Base-by-base conservation (phyloP, 2,113 vertebrate species). In the Vulpes vulpes region DNA sequence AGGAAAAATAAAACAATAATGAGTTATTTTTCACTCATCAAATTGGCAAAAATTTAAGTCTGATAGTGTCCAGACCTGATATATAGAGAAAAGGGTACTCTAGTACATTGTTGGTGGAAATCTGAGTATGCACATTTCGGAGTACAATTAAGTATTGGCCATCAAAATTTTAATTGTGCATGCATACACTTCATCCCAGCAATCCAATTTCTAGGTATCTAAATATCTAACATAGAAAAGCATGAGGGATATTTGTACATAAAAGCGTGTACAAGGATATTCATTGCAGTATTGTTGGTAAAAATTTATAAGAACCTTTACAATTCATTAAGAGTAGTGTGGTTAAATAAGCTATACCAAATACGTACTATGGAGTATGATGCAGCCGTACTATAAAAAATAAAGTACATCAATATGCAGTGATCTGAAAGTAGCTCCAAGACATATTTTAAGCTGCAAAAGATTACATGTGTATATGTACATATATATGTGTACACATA, bases 41-140 rank as follows among this genome's bases (percentile, higher is more conserved):
- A 93, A 96, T 8, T 76, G 38, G 78, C 92, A 96, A 94, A 97
- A 96, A 35, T 59, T 93, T 79, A 94, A 96, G 74, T 80, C 60
- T 84, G 76, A 79, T 91, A 51, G 80, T 62, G 43, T 80, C 51
- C 51, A 67, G 35, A 73, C 57, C 23, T 55, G 76, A 57, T 35
- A 9, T 80, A 53, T 30, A 81, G 32, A 95, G 64, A 86, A 96
- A 92, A 94, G 30, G 0, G 20, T 65, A 14, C n/a, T 71, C 17
- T 1, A 25, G 8, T 85, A 89, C 64, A 96, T 30, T 62, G 64
- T 35, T 81, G 43, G 25, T 76, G 27, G 53, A 65, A 86, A 91
- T 85, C 59, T 92, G 82, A 96, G 64, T 11, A 76, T 4, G 8
- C 16, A 35, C 35, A 78, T 85, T 97, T 57, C 27, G 25, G 16